Conservation (phyloP, 2,888 invertebrate species). For the Caradrina clavipalpis region DNA sequence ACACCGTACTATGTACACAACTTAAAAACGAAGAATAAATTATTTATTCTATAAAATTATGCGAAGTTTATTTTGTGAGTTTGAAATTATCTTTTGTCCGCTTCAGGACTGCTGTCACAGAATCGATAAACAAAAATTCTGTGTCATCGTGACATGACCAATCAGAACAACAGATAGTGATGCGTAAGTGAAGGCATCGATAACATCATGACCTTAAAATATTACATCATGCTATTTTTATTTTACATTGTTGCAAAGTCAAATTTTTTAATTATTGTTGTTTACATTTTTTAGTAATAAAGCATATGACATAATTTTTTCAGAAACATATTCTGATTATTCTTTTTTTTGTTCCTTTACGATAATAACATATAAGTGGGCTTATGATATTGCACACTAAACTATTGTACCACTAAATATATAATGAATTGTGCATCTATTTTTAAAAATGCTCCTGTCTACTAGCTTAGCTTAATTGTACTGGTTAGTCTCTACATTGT, state of each 20-base stretch:
- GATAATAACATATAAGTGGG: background rate
- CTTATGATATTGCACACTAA: too few species aligned
- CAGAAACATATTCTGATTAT: too few species aligned
- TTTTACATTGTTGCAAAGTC: background rate
- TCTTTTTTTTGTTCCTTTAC: background rate
- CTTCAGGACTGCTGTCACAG: background rate
- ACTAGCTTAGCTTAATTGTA: too few species aligned
- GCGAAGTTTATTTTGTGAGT: conserved; percentile 6
- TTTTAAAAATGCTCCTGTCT: too few species aligned
- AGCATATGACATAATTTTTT: background rate
- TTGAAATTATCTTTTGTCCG: conserved; percentile 30
- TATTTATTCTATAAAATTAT: background rate
- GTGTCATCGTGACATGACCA: conserved; percentile 22
- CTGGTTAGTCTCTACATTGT: too few species aligned
- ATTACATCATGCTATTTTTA: background rate
- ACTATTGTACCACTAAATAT: too few species aligned
- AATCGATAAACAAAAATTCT: too few species aligned
- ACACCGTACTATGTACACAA: conserved; percentile 9
- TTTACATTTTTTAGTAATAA: too few species aligned
- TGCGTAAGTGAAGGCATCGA: conserved; percentile 28
- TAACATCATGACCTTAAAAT: conserved; percentile 18
- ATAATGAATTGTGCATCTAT: too few species aligned
- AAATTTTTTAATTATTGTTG: background rate
- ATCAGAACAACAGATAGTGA: conserved; percentile 19
- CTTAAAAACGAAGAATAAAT: background rate